Conservation (phyloP, 30 jellyfish, hydroid and myxozoan species). For the Hydractinia echinata region DNA sequence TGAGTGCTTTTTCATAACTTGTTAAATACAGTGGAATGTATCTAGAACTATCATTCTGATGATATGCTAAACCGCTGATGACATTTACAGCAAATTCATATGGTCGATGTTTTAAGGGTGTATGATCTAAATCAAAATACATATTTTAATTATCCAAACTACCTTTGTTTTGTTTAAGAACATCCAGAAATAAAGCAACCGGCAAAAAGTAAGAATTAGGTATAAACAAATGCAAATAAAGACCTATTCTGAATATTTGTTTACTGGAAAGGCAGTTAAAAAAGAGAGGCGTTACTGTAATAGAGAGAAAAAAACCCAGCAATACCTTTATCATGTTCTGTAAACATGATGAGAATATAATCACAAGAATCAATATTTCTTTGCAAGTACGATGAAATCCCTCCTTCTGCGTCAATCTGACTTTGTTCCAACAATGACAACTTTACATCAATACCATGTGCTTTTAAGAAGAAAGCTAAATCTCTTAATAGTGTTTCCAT, state of each 20-base stretch:
- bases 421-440: constrained; percentile 11
- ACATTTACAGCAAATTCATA: constrained; percentile 21
- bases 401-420: constrained; percentile 18
- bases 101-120: not conserved
- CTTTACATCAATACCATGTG: constrained; percentile 9
- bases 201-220: too few species aligned
- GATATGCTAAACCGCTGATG: constrained; percentile 6
- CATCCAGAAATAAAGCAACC: too few species aligned
- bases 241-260: too few species aligned
- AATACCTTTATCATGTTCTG: too few species aligned
- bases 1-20: not conserved
- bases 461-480: not conserved
- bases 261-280: too few species aligned
- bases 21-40: not conserved
- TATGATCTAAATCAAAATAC: too few species aligned
- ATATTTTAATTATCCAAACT: too few species aligned
- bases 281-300: too few species aligned
- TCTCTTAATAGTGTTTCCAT: not conserved
- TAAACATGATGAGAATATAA: not conserved
- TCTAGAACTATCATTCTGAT: not conserved
- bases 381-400: constrained; percentile 19
- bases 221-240: too few species aligned
- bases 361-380: constrained; percentile 25
- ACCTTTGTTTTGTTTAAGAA: too few species aligned
- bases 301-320: too few species aligned